phyloP scores from a whole-genome alignment of 1,140 invertebrate genomes.

The Aradophagus sp. region DNA sequence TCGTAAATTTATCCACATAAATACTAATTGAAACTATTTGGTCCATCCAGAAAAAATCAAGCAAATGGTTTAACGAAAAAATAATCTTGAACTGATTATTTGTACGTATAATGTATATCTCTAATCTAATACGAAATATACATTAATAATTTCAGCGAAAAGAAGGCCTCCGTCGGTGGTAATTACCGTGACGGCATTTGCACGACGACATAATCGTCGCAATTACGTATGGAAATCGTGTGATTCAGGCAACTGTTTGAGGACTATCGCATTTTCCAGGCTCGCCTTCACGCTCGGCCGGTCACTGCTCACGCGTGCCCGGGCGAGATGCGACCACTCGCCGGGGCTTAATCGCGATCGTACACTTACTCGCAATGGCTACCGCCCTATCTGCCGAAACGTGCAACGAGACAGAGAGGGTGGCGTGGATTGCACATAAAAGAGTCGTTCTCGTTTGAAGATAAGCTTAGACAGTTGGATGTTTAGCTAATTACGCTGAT shows the following conservation, averaged over 20 bases:
- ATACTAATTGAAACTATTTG: no score
- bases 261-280: constrained; percentile 51
- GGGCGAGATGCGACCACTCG: constrained; percentile 29
- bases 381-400: constrained; percentile 47
- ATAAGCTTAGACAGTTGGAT: constrained; percentile 40
- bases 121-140: no score
- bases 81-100: no score
- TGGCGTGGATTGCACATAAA: constrained; percentile 46
- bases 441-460: constrained; percentile 50
- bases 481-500: constrained; percentile 44
- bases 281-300: constrained; percentile 43
- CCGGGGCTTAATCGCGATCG: constrained; percentile 37
- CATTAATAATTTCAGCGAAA: constrained; percentile 8
- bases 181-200: constrained; percentile 65
- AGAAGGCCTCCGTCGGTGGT: constrained; percentile 40
- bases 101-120: no score
- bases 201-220: constrained; percentile 66
- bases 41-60: no score
- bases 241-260: constrained; percentile 68
- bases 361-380: constrained; percentile 45
- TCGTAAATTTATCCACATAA: no score
- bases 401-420: no score
- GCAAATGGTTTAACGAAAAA: no score
- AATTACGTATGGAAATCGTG: constrained; percentile 73
- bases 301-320: constrained; percentile 45